Conservation (phyloP, 2,113 vertebrate genomes). For the Mustela lutreola region DNA sequence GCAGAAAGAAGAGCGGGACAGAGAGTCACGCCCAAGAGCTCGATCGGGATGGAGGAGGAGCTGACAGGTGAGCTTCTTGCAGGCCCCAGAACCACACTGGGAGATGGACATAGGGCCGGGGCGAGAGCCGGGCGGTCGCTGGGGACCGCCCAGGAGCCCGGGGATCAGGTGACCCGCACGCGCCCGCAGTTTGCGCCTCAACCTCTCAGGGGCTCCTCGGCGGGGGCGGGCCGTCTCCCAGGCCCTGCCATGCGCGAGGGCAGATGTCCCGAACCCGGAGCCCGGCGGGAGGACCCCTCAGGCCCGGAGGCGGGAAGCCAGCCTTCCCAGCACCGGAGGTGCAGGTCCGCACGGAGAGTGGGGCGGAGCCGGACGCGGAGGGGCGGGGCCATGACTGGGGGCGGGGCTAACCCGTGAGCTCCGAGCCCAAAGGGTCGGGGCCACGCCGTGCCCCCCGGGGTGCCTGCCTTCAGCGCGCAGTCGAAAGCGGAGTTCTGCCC, state of each 20-base stretch:
- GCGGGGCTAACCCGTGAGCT: rapidly evolving
- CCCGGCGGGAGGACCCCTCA: rapidly evolving
- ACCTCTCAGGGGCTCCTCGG: not conserved
- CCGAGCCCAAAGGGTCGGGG: rapidly evolving
- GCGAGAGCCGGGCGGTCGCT: not conserved
- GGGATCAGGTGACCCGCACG: not conserved
- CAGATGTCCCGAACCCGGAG: not conserved
- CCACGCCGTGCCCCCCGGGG: not conserved
- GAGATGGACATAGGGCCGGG: not conserved
- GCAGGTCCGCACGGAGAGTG: rapidly evolving
- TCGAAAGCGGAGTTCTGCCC: not conserved
- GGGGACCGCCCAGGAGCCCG: not conserved
- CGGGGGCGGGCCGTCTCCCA: not conserved
- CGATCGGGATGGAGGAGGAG: not conserved
- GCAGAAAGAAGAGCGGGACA: not conserved
- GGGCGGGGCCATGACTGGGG: rapidly evolving
- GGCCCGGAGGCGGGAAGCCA: not conserved
- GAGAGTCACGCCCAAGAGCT: not conserved
- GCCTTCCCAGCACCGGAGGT: rapidly evolving
- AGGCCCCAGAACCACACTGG: not conserved
- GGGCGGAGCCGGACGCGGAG: not conserved
- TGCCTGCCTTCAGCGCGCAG: not conserved
- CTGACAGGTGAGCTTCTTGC: not conserved
- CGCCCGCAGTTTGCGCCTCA: not conserved
- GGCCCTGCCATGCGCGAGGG: too few species aligned